A percentile compares a stretch with the other conserved stretches of the same genome.
These are phyloP conservation scores for Aptenodytes forsteri DNA, from an alignment of 2,113 vertebrate species.

Conservation along the genomic window DNA sequence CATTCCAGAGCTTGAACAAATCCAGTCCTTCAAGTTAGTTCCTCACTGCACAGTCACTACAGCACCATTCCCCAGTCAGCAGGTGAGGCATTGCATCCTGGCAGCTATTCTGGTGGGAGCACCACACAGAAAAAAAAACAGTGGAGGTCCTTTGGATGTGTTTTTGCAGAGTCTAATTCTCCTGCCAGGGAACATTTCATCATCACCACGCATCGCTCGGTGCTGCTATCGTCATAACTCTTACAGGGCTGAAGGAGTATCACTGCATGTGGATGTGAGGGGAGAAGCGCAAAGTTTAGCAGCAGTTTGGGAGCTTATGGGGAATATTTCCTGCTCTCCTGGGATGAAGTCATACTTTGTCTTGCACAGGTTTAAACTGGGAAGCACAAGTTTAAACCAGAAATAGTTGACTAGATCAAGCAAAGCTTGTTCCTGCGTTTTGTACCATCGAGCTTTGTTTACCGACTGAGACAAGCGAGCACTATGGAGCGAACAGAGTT, in stretches of 20 bases:
- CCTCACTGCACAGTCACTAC: not conserved
- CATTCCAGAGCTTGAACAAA: not conserved
- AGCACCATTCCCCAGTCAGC: not conserved
- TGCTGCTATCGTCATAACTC: not conserved
- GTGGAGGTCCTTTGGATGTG: not conserved
- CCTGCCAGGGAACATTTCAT: not conserved
- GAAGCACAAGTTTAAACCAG: not conserved
- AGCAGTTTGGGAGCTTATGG: not conserved
- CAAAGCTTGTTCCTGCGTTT: not conserved
- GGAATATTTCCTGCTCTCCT: not conserved
- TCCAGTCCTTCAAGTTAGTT: not conserved
- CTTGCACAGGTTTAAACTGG: not conserved
- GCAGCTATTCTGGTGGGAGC: not conserved
- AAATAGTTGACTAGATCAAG: not conserved
- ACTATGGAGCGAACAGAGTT: not conserved
- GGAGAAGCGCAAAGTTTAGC: not conserved
- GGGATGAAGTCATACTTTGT: not conserved
- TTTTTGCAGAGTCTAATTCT: not conserved
- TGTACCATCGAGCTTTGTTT: accelerated
- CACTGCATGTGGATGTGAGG: not conserved
- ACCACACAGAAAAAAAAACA: not conserved
- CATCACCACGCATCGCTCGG: not conserved
- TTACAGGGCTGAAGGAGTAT: not conserved
- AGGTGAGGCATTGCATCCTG: not conserved
- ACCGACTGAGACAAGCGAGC: not conserved